phyloP scores from a whole-genome alignment of 1,140 invertebrate genomes.

The Nasonia longicornis region DNA sequence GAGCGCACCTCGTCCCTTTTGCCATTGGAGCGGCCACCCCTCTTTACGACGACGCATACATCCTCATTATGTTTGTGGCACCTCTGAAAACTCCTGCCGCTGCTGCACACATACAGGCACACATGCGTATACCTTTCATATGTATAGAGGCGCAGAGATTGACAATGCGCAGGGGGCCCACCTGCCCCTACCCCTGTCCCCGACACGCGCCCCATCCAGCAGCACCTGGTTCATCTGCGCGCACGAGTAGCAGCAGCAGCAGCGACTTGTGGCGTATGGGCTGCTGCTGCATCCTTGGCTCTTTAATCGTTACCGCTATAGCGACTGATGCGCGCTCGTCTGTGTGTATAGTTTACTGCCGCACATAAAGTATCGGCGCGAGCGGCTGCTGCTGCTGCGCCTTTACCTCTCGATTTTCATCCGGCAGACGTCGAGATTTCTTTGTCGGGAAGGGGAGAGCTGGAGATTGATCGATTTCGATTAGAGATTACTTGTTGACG shows the following conservation, averaged over 20 bases:
- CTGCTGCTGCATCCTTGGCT: slow-evolving; percentile 32
- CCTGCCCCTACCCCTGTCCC: slow-evolving; percentile 65
- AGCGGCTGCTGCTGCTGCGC: background rate
- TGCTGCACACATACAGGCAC: slow-evolving; percentile 27
- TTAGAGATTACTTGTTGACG: background rate
- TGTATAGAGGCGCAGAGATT: slow-evolving; percentile 64
- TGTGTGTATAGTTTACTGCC: slow-evolving; percentile 1
- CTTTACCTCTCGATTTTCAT: slow-evolving; percentile 31
- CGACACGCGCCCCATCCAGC: slow-evolving; percentile 66
- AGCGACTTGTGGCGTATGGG: background rate
- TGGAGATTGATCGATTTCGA: background rate
- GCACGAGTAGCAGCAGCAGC: slow-evolving; percentile 40
- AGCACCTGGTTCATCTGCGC: slow-evolving; percentile 65
- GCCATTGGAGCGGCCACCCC: slow-evolving; percentile 49
- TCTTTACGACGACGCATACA: slow-evolving; percentile 55
- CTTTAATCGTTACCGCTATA: slow-evolving; percentile 46
- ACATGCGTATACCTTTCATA: slow-evolving; percentile 35
- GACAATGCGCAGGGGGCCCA: slow-evolving; percentile 70
- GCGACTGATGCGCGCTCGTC: background rate
- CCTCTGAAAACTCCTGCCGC: slow-evolving; percentile 41
- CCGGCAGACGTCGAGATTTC: slow-evolving; percentile 13
- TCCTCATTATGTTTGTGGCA: slow-evolving; percentile 58
- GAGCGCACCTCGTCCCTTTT: slow-evolving; percentile 44
- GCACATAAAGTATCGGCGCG: slow-evolving; percentile 31
- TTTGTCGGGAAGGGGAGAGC: slow-evolving; percentile 16